Evolutionary conservation across 2,888 invertebrate genomes (phyloP), one percentile per base, ranked within the genome.

Genomic region (Mantis religiosa): DNA sequence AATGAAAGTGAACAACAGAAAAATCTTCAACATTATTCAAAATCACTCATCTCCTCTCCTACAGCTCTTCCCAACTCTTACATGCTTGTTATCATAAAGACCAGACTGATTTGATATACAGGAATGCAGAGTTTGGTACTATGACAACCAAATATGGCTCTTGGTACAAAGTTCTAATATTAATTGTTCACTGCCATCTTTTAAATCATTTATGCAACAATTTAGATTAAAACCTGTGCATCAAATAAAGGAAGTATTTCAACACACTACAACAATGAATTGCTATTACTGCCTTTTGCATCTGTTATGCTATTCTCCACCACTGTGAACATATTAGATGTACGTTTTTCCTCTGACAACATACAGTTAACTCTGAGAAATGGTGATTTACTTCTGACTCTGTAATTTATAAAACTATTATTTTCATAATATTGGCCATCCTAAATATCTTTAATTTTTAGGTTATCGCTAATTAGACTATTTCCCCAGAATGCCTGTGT

Each of bases 1-100:
- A 90, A 82, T 71, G 54, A 71, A 71, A 71, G 87, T 89, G 89
- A 89, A 87, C 71, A 47, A 20, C 28, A 83, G n/a, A 7, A 83
- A n/a, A 83, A 83, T 25, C 30, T 83, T 83, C 28, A 83, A 83
- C 9, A 27, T 30, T 28, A 28, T 14, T 83, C 2, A 28, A 27
- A 83, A 12, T 83, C 8, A 27, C 8, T 71, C 6, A 71, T 83
- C 27, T 83, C 28, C 28, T 83, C 27, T 83, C 4, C 27, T n/a
- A 28, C 28, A 83, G 30, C 8, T 27, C 20, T 83, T 83, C 27
- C 20, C 83, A 83, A 30, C 83, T 30, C 27, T 20, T 27, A 83
- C 12, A 28, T 28, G 83, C 28, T 28, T 83, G 28, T 82, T 71
- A 89, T 82, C 82, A 82, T 41, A 41, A 41, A 41, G 12, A 41